Evolutionary conservation across 2,113 vertebrate genomes (phyloP).

Genomic region (Crotalus horridus): DNA sequence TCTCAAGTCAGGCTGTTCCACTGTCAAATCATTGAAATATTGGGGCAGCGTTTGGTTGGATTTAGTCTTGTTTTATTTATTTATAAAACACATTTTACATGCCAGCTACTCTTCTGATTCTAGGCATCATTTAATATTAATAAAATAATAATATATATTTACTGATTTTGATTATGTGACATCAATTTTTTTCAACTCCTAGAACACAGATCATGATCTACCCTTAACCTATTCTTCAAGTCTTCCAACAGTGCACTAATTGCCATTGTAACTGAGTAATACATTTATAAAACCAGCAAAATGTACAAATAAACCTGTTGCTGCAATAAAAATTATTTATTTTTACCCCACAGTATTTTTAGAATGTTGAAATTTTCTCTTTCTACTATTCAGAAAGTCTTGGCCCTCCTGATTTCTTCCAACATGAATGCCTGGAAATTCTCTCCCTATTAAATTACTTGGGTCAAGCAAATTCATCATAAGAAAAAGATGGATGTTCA

Average conservation of each 20-base stretch:
- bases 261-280: background rate
- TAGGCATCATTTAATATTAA: background rate
- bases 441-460: background rate
- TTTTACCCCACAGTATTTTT: background rate
- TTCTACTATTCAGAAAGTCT: background rate
- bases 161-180: background rate
- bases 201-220: background rate
- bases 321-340: background rate
- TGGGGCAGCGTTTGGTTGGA: background rate
- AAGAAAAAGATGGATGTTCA: background rate
- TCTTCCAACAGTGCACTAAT: background rate
- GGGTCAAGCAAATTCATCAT: background rate
- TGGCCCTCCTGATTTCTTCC: background rate
- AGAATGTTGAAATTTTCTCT: background rate
- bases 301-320: background rate
- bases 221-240: too few species aligned
- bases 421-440: background rate
- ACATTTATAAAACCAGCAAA: background rate
- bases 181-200: background rate
- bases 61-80: background rate
- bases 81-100: background rate
- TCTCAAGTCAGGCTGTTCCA: background rate
- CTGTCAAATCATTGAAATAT: background rate
- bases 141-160: background rate
- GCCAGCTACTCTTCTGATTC: background rate